Percentiles rank a stretch among this genome's conserved stretches.
Evolutionary conservation across 1,140 invertebrate genomes (phyloP).

Genomic region (Rhagoletis pomonella): DNA sequence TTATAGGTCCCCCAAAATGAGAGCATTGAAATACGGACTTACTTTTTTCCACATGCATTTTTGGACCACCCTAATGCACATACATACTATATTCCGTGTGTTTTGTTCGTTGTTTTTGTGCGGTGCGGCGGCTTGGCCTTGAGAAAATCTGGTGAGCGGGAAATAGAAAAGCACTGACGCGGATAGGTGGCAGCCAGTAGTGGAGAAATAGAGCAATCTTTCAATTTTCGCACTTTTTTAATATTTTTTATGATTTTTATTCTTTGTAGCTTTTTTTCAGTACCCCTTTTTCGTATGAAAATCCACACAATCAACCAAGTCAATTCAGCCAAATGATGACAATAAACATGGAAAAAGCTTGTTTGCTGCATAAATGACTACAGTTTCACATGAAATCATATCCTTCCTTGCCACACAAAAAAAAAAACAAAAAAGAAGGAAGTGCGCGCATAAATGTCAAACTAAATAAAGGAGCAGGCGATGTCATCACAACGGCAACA

Average conservation of each 20-base stretch:
- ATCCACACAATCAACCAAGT: neutral
- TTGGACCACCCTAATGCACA: too few relatives aligned
- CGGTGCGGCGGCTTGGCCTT: neutral
- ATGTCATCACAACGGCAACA: neutral
- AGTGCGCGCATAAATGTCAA: slow-evolving; percentile 45
- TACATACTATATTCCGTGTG: neutral
- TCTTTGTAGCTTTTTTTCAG: neutral
- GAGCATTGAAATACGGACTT: too few relatives aligned
- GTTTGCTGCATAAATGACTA: slow-evolving; percentile 14
- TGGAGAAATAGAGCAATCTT: neutral
- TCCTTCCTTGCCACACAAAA: neutral
- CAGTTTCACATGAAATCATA: slow-evolving; percentile 31
- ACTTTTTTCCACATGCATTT: too few relatives aligned
- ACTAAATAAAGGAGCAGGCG: slow-evolving; percentile 3
- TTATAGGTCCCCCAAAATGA: too few relatives aligned
- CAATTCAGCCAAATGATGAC: slow-evolving; percentile 26
- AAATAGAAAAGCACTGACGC: neutral
- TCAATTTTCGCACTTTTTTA: neutral
- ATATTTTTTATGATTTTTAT: neutral
- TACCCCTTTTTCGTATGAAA: too few relatives aligned
- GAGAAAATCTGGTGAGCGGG: neutral
- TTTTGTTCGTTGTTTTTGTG: neutral
- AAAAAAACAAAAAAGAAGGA: neutral
- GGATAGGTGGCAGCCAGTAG: too few relatives aligned
- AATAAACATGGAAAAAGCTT: slow-evolving; percentile 16